Conservation (phyloP, 2,888 invertebrate species). For the Acrobasis repandana region DNA sequence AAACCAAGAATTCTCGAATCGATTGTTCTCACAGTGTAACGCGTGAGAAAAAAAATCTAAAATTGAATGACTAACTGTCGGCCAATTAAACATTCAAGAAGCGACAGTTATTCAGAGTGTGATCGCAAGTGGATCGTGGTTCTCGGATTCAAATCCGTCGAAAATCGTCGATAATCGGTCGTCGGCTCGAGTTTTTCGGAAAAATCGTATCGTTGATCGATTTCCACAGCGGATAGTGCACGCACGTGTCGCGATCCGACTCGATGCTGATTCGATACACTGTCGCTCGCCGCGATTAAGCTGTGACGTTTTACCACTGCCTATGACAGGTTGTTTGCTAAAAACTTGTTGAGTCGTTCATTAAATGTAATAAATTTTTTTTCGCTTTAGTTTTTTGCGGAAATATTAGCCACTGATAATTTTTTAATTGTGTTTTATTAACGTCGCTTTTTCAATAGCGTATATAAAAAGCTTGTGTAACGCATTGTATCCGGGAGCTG, state of each 20-base stretch:
- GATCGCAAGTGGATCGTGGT: slow-evolving; percentile 73
- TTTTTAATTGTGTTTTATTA: slow-evolving; percentile 13
- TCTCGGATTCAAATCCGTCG: slow-evolving; percentile 64
- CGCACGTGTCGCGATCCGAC: slow-evolving; percentile 68
- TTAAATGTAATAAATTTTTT: slow-evolving; percentile 34
- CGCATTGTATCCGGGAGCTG: not conserved
- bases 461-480: slow-evolving; percentile 3
- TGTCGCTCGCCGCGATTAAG: slow-evolving; percentile 52
- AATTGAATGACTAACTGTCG: slow-evolving; percentile 68
- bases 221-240: slow-evolving; percentile 79
- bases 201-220: slow-evolving; percentile 70
- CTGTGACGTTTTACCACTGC: slow-evolving; percentile 37
- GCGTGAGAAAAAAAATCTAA: slow-evolving; percentile 75
- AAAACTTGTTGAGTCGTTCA: slow-evolving; percentile 36
- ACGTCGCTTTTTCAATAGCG: not conserved
- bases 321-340: slow-evolving; percentile 50
- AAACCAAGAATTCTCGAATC: slow-evolving; percentile 55
- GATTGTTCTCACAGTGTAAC: slow-evolving; percentile 69
- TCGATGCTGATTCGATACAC: slow-evolving; percentile 59
- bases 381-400: slow-evolving; percentile 13
- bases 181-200: slow-evolving; percentile 65
- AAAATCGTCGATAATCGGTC: slow-evolving; percentile 72
- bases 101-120: slow-evolving; percentile 66
- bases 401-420: not conserved
- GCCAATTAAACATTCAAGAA: slow-evolving; percentile 72